Conservation (phyloP, 2,888 invertebrate species). For the Pseudoips prasinana region DNA sequence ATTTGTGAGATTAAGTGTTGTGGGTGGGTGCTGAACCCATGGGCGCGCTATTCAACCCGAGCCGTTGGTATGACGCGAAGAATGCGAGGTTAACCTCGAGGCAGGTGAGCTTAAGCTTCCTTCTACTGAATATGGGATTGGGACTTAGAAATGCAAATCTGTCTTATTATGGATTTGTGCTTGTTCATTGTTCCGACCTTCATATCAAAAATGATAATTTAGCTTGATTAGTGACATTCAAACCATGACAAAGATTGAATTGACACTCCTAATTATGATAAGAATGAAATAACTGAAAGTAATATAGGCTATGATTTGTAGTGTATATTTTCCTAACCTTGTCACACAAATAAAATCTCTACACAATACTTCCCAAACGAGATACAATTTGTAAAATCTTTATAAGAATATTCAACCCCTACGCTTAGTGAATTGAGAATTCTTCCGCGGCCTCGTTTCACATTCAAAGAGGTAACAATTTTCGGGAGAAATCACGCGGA, state of each 20-base stretch:
- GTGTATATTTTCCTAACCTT: too few species aligned
- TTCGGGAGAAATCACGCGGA: conserved; percentile 53
- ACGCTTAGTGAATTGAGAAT: conserved; percentile 30
- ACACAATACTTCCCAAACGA: conserved; percentile 45
- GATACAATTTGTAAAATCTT: conserved; percentile 38
- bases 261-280: too few species aligned
- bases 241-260: too few species aligned
- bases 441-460: conserved; percentile 38
- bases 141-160: too few species aligned
- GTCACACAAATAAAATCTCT: too few species aligned
- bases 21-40: conserved; percentile 52
- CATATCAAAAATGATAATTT: too few species aligned
- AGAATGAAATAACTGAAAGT: too few species aligned
- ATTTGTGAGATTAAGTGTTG: conserved; percentile 72
- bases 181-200: too few species aligned
- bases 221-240: too few species aligned
- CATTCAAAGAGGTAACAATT: conserved; percentile 57
- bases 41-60: conserved; percentile 41
- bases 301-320: too few species aligned
- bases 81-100: conserved; percentile 4
- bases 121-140: conserved; percentile 1
- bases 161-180: too few species aligned
- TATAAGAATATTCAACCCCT: conserved; percentile 51
- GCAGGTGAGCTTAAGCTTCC: conserved; percentile 3
- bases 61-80: conserved; percentile 1